These are phyloP conservation scores for Sebastes nivosus DNA, from an alignment of 2,797 vertebrate genomes.

Conservation along the genomic window DNA sequence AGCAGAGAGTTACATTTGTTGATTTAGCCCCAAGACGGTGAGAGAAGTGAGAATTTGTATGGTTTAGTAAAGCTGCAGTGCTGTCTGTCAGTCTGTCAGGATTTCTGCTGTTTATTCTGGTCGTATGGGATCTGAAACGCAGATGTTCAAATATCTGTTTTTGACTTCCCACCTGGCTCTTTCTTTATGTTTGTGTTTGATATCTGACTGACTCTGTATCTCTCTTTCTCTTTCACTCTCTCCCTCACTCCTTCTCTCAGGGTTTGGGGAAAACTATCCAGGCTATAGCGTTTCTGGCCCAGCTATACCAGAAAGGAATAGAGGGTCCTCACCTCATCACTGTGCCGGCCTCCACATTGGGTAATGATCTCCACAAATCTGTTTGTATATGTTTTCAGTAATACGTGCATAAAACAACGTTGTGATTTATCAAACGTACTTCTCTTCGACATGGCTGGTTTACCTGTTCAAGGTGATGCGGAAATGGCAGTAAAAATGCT, in stretches of 20 bases:
- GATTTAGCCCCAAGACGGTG: not conserved
- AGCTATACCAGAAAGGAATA: constrained; percentile 88
- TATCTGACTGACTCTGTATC: not conserved
- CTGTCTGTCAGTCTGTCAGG: not conserved
- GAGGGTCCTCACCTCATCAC: constrained; percentile 92
- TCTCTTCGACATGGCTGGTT: no score
- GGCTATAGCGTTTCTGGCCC: constrained; percentile 93
- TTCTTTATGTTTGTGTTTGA: not conserved
- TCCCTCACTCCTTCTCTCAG: constrained; percentile 68
- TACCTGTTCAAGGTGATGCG: no score
- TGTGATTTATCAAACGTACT: no score
- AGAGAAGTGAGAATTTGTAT: constrained; percentile 5
- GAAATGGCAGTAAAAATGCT: no score
- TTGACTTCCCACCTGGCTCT: not conserved
- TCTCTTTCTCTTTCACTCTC: not conserved
- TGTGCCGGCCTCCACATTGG: constrained; percentile 95
- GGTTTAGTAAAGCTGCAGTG: not conserved
- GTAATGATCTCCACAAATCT: constrained; percentile 72
- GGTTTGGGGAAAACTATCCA: constrained; percentile 99
- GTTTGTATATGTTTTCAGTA: no score
- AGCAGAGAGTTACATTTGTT: not conserved
- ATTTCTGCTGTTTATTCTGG: not conserved
- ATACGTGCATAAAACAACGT: no score
- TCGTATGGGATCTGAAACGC: not conserved
- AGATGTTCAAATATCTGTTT: constrained; percentile 10